Evolutionary conservation across 2,113 vertebrate genomes (phyloP), one percentile per base, ranked within the genome.

Genomic region (Ellobius talpinus): DNA sequence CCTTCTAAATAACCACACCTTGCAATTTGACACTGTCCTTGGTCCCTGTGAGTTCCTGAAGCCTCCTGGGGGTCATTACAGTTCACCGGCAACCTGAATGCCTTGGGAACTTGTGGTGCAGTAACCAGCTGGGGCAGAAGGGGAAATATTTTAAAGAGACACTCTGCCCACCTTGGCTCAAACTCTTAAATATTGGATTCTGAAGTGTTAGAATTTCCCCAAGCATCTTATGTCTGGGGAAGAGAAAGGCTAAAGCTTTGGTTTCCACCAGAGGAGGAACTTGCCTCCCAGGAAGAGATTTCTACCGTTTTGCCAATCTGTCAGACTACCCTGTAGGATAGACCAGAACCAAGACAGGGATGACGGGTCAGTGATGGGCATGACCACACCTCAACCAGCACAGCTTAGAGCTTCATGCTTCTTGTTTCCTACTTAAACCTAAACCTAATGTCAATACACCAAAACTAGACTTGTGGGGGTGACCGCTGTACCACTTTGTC

Each of bases 1-100:
- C 16, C 90, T 94, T 66, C 89, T 45, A 79, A 78, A 87, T 33
- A 52, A 74, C 91, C 82, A 72, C 91, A 61, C 77, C 90, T 78
- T 78, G 29, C 26, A 65, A 29, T 33, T 3, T 29, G 29, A 7
- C 0, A 55, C 68, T 33, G 36, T 42, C 66, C 11, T 2, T 10
- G 42, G 47, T 19, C 52, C 76, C 63, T 55, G 47, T 26, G 42
- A 73, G 63, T 39, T 87, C 58, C 66, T 24, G 33, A 70, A 91
- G 70, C 3, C 12, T 55, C 90, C 85, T 45, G 39, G 23, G 12
- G 36, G 23, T 61, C 58, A 58, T 63, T 65, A 50, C 1, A 61
- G 50, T 39, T 93, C 84, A 36, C 61, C 31, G 45, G 68, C 39
- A 23, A 70, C 45, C 10, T 61, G 90, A 45, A 87, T 6, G 9